Conservation (phyloP, 2,888 invertebrate genomes). For the Eilema caniola region DNA sequence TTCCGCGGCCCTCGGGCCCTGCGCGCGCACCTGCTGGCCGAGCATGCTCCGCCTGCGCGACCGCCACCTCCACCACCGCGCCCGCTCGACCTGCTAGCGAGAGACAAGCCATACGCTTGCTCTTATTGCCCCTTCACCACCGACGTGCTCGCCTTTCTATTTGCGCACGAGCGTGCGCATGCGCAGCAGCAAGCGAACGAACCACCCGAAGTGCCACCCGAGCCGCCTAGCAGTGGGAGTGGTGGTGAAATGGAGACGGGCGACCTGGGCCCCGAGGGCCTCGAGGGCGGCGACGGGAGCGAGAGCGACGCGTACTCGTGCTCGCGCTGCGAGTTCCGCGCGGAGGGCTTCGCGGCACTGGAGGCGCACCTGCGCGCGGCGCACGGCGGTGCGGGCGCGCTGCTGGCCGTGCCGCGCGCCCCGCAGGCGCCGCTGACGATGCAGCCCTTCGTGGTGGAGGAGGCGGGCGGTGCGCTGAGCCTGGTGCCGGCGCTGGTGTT, state of each 20-base stretch:
- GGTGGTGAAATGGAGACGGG: conserved; percentile 52
- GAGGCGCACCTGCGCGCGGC: conserved; percentile 82
- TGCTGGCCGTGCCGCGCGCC: conserved; percentile 88
- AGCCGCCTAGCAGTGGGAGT: conserved; percentile 47
- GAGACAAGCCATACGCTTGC: conserved; percentile 94
- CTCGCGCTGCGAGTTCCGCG: conserved; percentile 82
- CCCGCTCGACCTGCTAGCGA: conserved; percentile 86
- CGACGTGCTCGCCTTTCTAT: conserved; percentile 95
- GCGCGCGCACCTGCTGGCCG: conserved; percentile 94
- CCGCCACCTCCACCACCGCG: conserved; percentile 79
- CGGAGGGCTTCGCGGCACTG: conserved; percentile 80
- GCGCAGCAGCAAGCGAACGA: conserved; percentile 75
- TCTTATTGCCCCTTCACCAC: conserved; percentile 96
- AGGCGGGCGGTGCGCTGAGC: conserved; percentile 86
- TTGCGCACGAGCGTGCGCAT: conserved; percentile 97
- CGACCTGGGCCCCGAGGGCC: conserved; percentile 49
- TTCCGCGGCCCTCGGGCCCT: conserved; percentile 96
- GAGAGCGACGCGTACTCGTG: conserved; percentile 78
- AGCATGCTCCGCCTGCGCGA: conserved; percentile 90
- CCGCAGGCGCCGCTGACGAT: conserved; percentile 91
- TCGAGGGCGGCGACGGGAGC: conserved; percentile 62
- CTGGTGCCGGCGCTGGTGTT: conserved; percentile 97
- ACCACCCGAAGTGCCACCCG: conserved; percentile 43
- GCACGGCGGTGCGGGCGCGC: conserved; percentile 84
- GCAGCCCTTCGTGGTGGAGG: conserved; percentile 97